Percentiles rank a stretch among this genome's conserved stretches.
These are phyloP conservation scores for Trypoxylus dichotomus DNA, from an alignment of 1,140 invertebrate species.

Conservation along the genomic window DNA sequence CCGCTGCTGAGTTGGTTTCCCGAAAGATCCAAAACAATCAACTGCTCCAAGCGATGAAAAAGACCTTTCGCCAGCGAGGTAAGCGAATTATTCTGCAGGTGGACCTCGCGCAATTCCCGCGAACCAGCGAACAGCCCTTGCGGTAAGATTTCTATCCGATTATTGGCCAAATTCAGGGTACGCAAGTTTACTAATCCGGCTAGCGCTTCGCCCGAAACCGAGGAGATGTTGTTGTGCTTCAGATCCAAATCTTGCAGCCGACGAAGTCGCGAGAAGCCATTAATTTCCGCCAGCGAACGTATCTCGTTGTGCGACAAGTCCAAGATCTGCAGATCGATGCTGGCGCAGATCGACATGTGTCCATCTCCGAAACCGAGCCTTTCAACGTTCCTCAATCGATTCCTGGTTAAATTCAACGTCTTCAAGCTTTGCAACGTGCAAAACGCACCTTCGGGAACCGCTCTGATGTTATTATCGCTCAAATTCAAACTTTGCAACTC, in stretches of 20 bases:
- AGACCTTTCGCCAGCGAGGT: conserved; percentile 77
- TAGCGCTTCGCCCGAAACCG: conserved; percentile 76
- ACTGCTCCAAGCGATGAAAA: conserved; percentile 79
- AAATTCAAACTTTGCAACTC: conserved; percentile 79
- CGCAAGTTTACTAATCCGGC: conserved; percentile 73
- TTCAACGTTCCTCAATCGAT: conserved; percentile 73
- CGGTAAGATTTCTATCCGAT: conserved; percentile 74
- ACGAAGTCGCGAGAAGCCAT: conserved; percentile 70
- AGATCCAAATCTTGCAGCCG: conserved; percentile 76
- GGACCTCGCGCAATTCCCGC: conserved; percentile 78
- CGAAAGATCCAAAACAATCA: conserved; percentile 83
- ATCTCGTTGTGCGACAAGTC: conserved; percentile 82
- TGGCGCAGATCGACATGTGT: conserved; percentile 56
- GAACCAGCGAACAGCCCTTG: conserved; percentile 76
- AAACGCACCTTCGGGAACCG: conserved; percentile 72
- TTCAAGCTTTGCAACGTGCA: conserved; percentile 78
- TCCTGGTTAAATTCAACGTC: conserved; percentile 80
- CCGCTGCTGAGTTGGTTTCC: conserved; percentile 83
- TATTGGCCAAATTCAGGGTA: conserved; percentile 82
- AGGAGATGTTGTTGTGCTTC: conserved; percentile 81
- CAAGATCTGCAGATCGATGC: conserved; percentile 67
- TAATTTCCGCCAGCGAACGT: conserved; percentile 67
- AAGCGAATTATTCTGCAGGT: conserved; percentile 79
- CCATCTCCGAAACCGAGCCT: conserved; percentile 70
- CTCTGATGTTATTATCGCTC: conserved; percentile 78